Conservation (phyloP, 2,888 invertebrate genomes). For the Sturmia bella region DNA sequence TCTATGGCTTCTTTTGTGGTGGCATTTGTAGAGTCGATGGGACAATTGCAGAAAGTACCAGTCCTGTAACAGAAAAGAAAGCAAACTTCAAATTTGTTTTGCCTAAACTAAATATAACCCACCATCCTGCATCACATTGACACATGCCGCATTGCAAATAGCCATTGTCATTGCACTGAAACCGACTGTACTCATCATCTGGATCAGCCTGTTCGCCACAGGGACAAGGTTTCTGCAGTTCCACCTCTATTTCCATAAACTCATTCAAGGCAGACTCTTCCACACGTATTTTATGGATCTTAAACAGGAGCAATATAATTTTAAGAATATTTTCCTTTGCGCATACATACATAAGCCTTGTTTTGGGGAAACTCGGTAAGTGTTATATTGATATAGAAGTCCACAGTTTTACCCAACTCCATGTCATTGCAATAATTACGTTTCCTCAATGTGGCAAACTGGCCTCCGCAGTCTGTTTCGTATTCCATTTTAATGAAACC, state of each 20-base stretch:
- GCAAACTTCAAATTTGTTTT: neutral
- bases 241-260: slow-evolving; percentile 86
- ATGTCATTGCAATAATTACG: slow-evolving; percentile 85
- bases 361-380: slow-evolving; percentile 84
- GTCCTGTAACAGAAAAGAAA: slow-evolving; percentile 71
- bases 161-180: slow-evolving; percentile 82
- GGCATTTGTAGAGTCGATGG: slow-evolving; percentile 74
- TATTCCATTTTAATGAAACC: slow-evolving; percentile 87
- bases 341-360: slow-evolving; percentile 81
- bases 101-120: slow-evolving; percentile 30
- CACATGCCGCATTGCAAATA: slow-evolving; percentile 86
- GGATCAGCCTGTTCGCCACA: slow-evolving; percentile 82
- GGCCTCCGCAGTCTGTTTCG: slow-evolving; percentile 87
- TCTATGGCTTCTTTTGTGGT: slow-evolving; percentile 76
- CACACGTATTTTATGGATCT: slow-evolving; percentile 84
- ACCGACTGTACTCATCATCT: slow-evolving; percentile 72
- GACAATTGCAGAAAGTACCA: slow-evolving; percentile 78
- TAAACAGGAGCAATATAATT: slow-evolving; percentile 40
- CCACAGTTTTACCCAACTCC: slow-evolving; percentile 85
- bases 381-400: slow-evolving; percentile 85
- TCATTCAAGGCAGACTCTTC: slow-evolving; percentile 90
- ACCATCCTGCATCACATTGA: slow-evolving; percentile 86
- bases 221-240: slow-evolving; percentile 88
- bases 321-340: neutral
- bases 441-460: slow-evolving; percentile 82